Evolutionary conservation across 2,797 vertebrate species (phyloP).

Genomic region (Phrynocephalus guinanensis): DNA sequence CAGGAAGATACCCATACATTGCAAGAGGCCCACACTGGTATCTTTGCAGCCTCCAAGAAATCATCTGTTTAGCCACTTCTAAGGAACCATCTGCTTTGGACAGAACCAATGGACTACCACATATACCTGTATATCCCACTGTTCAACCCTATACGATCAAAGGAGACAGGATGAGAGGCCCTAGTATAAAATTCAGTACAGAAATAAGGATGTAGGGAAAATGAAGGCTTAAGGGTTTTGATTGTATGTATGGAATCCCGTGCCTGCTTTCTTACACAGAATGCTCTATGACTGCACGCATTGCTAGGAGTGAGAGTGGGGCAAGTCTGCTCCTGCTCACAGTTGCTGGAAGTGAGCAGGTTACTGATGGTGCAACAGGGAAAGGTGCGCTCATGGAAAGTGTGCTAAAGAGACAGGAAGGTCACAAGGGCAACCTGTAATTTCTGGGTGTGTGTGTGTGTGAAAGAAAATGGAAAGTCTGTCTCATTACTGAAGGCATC

Average conservation of each 20-base stretch:
- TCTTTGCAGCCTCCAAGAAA: no score
- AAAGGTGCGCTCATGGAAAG: conserved; percentile 30
- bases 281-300: background rate
- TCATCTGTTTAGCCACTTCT: no score
- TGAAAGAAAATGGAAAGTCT: background rate
- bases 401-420: conserved; percentile 10
- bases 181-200: no score
- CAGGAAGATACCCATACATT: no score
- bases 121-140: background rate
- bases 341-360: conserved; percentile 37
- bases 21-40: no score
- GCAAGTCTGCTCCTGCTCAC: conserved; percentile 29
- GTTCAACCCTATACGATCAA: background rate
- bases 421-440: background rate
- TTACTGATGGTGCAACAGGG: conserved; percentile 17
- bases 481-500: background rate
- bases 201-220: no score
- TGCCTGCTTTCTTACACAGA: background rate
- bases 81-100: background rate
- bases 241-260: background rate
- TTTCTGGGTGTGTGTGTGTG: no score
- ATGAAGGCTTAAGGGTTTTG: background rate
- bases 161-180: no score
- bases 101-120: background rate
- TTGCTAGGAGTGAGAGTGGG: background rate